phyloP scores from a whole-genome alignment of 2,888 invertebrate species.

The Acrobeloides nanus region DNA sequence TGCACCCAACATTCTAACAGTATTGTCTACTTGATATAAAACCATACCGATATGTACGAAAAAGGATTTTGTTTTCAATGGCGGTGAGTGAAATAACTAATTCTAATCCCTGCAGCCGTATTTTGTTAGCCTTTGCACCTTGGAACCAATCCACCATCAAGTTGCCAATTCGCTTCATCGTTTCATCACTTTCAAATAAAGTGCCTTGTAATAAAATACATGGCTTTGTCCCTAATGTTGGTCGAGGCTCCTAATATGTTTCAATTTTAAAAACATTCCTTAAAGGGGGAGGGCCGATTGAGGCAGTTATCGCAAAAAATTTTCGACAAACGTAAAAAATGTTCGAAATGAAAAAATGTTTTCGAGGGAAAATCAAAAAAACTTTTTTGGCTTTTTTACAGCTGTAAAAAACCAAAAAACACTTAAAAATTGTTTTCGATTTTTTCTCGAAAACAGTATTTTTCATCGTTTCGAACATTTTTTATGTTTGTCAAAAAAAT shows the following conservation, averaged over 20 bases:
- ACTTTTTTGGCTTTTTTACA: not conserved
- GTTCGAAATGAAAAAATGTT: not conserved
- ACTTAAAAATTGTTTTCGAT: too few relatives aligned
- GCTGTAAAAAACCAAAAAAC: not conserved
- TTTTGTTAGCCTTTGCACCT: constrained; percentile 70
- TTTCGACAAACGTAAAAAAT: too few relatives aligned
- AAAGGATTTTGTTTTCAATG: constrained; percentile 69
- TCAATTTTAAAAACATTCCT: too few relatives aligned
- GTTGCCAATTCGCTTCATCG: constrained; percentile 75
- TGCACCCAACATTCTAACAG: too few relatives aligned
- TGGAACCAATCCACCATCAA: constrained; percentile 83
- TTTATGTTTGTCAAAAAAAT: too few relatives aligned
- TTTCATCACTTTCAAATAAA: constrained; percentile 72
- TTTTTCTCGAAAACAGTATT: too few relatives aligned
- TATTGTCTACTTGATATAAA: too few relatives aligned
- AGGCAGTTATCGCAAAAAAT: too few relatives aligned
- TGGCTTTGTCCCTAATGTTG: constrained; percentile 76
- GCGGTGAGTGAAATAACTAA: constrained; percentile 84
- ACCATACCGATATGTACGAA: constrained; percentile 65
- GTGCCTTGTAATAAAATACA: constrained; percentile 84
- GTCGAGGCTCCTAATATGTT: constrained; percentile 65
- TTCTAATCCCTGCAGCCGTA: constrained; percentile 84
- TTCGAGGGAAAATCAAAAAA: too few relatives aligned
- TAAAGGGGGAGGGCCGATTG: too few relatives aligned
- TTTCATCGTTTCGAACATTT: too few relatives aligned